Base-by-base conservation (phyloP, 2,113 vertebrate species). In the Numenius arquata region DNA sequence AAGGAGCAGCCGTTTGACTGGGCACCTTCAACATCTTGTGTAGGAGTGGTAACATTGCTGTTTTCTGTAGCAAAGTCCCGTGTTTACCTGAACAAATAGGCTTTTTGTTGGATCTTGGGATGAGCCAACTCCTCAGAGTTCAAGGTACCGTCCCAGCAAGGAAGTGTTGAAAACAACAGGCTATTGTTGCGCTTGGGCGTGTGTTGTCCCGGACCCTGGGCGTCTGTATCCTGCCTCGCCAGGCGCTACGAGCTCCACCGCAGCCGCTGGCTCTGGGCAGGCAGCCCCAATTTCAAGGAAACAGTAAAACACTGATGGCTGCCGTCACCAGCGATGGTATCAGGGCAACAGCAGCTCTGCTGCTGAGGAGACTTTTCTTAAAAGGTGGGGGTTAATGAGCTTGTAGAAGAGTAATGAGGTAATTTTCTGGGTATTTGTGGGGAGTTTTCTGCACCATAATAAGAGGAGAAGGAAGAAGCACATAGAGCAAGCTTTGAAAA, bases 111-210 rank as follows among this genome's bases (percentile, higher is more conserved):
- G 61, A 72, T 71, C 73, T 81, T 73, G 88, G 77, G 93, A 81
- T 94, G 77, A 84, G 47, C 72, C 86, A 61, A 30, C 73, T 71
- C 41, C 70, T 91, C 30, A 7, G 48, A 81, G 84, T 91, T 92
- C 84, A 89, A 91, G 56, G 83, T 88, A 21, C 75, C 38, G 38
- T 92, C 88, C 50, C 4, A 3, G 56, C 74, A 71, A 95, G 95
- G 95, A 95, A 95, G 73, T 43, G 47, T 77, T 67, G 93, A 32
- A 58, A 97, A 95, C 89, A 95, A 78, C 68, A 81, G 73, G 38
- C 91, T 91, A 59, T 97, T 93, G 91, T 95, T 94, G 80, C 30
- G 1, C 36, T 87, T 81, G 89, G 84, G 52, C 1, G 32, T 84
- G 77, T 70, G 2, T 87, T 82, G 70, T 95, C 81, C 87, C 78